A percentile compares a stretch with the other conserved stretches of the same genome.
These are phyloP conservation scores for Reinhardtius hippoglossoides DNA, from an alignment of 2,113 vertebrate species.

Conservation along the genomic window DNA sequence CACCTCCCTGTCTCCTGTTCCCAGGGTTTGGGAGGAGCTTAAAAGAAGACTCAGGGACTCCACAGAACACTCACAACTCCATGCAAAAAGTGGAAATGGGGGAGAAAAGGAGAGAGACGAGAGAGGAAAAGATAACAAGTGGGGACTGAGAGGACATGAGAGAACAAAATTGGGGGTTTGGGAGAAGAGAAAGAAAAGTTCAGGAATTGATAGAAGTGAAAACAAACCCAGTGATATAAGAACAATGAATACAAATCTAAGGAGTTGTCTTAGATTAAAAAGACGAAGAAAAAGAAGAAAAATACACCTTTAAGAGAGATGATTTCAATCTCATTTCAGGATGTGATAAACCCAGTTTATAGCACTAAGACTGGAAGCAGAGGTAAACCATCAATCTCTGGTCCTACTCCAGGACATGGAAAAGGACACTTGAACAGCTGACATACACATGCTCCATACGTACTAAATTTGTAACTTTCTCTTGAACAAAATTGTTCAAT, in stretches of 20 bases:
- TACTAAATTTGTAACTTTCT: too few species aligned
- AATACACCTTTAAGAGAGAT: too few species aligned
- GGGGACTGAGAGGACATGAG: neutral
- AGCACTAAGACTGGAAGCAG: too few species aligned
- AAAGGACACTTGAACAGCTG: too few species aligned
- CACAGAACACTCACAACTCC: conserved; percentile 5
- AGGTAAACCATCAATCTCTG: too few species aligned
- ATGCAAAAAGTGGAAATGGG: neutral
- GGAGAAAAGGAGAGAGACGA: neutral
- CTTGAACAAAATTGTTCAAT: too few species aligned
- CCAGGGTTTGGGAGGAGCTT: conserved; percentile 45
- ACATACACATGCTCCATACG: too few species aligned
- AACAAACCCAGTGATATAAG: neutral
- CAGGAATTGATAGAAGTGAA: neutral
- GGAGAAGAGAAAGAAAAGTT: neutral
- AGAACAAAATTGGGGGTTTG: neutral
- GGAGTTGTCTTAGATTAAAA: neutral
- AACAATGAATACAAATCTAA: neutral
- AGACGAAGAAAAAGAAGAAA: too few species aligned
- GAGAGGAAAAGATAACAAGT: neutral
- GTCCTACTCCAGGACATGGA: too few species aligned
- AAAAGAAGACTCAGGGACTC: conserved; percentile 21
- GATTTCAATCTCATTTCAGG: too few species aligned
- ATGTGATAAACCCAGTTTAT: too few species aligned
- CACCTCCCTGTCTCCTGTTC: conserved; percentile 57